A percentile compares a stretch with the other conserved stretches of the same genome.
Conservation (phyloP, 2,888 invertebrate species). For the Netelia melanura region DNA sequence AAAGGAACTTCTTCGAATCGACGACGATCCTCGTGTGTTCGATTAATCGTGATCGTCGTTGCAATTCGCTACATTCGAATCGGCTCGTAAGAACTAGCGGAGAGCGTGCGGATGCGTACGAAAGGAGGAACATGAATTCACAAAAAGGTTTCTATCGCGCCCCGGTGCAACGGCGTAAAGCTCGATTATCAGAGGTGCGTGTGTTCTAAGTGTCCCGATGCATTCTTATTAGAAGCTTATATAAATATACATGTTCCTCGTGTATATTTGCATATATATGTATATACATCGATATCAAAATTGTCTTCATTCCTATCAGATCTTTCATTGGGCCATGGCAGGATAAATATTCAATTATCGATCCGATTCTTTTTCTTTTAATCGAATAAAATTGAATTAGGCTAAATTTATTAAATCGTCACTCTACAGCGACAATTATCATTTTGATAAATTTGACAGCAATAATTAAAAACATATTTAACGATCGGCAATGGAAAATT, state of each 20-base stretch:
- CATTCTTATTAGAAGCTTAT: slow-evolving; percentile 38
- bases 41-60: slow-evolving; percentile 40
- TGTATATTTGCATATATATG: not conserved
- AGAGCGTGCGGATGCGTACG: slow-evolving; percentile 53
- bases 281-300: not conserved
- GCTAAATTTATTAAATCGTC: no score
- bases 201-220: no score
- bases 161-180: slow-evolving; percentile 52
- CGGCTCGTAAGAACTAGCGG: slow-evolving; percentile 15
- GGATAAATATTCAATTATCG: no score
- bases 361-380: no score
- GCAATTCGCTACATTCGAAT: slow-evolving; percentile 3
- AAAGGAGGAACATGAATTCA: slow-evolving; percentile 34
- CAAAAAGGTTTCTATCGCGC: slow-evolving; percentile 49
- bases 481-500: no score
- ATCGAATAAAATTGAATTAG: no score
- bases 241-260: slow-evolving; percentile 1
- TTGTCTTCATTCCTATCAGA: no score
- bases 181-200: slow-evolving; percentile 33
- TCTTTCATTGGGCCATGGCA: no score
- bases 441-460: no score
- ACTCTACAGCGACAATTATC: no score
- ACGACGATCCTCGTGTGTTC: slow-evolving; percentile 53
- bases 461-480: no score
- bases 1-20: slow-evolving; percentile 64